Percentiles rank a stretch among this genome's conserved stretches.
These are phyloP conservation scores for Oryzias sinensis DNA, from an alignment of 2,797 vertebrate genomes.

Conservation along the genomic window DNA sequence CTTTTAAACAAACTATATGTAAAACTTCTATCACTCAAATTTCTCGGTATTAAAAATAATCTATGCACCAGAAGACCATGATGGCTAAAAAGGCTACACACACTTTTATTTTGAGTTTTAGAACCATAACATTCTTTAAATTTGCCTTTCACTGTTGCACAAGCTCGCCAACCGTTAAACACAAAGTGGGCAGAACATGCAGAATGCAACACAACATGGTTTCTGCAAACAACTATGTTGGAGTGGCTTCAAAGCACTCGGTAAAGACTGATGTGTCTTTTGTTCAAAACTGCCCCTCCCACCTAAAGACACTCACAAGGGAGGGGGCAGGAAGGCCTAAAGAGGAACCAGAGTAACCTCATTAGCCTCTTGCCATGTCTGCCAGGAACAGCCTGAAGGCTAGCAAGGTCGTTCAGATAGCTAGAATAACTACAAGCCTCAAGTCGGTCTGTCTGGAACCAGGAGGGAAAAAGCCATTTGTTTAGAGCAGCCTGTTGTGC, in stretches of 20 bases:
- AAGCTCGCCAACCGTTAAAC: no score
- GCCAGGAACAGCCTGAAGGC: slow-evolving; percentile 70
- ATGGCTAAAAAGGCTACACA: no score
- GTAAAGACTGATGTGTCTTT: slow-evolving; percentile 13
- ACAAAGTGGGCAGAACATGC: no score
- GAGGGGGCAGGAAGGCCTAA: slow-evolving; percentile 61
- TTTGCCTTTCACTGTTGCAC: no score
- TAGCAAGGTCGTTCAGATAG: slow-evolving; percentile 21
- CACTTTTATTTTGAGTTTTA: no score
- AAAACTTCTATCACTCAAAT: no score
- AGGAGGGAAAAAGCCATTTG: slow-evolving; percentile 37
- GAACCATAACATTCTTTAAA: no score
- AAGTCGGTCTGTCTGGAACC: slow-evolving; percentile 49
- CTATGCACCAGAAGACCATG: no score
- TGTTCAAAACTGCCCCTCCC: slow-evolving; percentile 1
- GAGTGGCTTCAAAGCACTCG: slow-evolving; percentile 11
- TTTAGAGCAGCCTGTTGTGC: slow-evolving; percentile 24
- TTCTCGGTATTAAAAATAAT: no score
- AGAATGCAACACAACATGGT: no score
- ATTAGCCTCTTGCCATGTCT: slow-evolving; percentile 64
- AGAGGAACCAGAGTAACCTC: slow-evolving; percentile 69
- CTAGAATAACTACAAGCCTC: slow-evolving; percentile 35
- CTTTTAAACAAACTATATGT: no score
- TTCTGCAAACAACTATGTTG: no score
- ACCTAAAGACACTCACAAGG: slow-evolving; percentile 27